Evolutionary conservation across 2,888 invertebrate species (phyloP).

Genomic region (Agrochola circellaris): DNA sequence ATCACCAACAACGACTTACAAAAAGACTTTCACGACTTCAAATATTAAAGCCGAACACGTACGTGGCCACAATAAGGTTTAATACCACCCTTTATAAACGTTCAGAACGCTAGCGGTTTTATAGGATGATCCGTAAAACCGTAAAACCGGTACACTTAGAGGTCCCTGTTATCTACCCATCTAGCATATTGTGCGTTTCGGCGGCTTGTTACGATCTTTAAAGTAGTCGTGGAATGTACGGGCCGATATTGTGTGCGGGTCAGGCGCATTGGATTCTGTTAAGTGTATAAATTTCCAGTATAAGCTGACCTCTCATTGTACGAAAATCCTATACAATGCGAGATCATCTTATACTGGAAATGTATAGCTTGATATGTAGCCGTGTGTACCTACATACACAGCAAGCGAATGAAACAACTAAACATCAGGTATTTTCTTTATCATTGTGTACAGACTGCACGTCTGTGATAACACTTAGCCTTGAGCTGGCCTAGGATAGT

Average conservation of each 20-base stretch:
- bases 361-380: no score
- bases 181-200: constrained; percentile 88
- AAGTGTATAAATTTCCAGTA: not conserved
- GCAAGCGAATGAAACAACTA: not conserved
- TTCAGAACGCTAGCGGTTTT: constrained; percentile 71
- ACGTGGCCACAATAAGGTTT: constrained; percentile 67
- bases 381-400: not conserved
- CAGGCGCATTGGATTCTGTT: not conserved
- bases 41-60: constrained; percentile 69
- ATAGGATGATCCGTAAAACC: constrained; percentile 78
- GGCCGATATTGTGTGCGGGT: constrained; percentile 58
- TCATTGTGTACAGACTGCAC: not conserved
- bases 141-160: constrained; percentile 83
- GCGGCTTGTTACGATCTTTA: constrained; percentile 82
- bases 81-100: constrained; percentile 63
- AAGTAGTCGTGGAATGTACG: constrained; percentile 70
- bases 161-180: constrained; percentile 86
- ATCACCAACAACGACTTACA: constrained; percentile 13
- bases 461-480: not conserved
- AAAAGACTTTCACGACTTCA: constrained; percentile 60
- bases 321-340: no score
- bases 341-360: no score
- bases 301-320: no score
- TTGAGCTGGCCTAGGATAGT: not conserved
- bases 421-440: not conserved